Base-by-base conservation (phyloP, 2,888 invertebrate genomes). In the Drosophila pseudotalamancana region DNA sequence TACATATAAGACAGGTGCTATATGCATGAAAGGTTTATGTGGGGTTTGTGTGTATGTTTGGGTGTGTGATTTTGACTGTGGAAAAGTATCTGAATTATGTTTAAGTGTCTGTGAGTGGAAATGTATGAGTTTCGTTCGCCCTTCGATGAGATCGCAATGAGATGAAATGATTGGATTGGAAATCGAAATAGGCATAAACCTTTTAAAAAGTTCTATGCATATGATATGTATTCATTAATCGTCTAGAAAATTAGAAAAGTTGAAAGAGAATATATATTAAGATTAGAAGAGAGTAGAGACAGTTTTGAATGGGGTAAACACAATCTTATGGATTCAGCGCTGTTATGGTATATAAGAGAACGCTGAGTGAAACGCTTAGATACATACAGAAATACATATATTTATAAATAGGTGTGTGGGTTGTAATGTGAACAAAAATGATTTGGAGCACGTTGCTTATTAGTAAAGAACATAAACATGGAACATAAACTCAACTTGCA, bases 181-280 rank as follows among this genome's bases (percentile, higher is more conserved):
- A 23, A n/a, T 32, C 16, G 56, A 64, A 56, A 66, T 64, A 69
- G 73, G 53, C 81, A 65, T 66, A 80, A 80, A 75, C 64, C 76
- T 62, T 83, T 74, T 71, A 49, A 57, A 64, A 72, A 76, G 85
- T 45, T 45, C 31, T 80, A 80, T 84, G 81, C 75, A 69, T 69
- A 78, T 85, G 86, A 80, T 70, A 82, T 81, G 75, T 82, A 77
- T 77, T 87, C 88, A 85, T 89, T 89, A 88, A 80, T 90, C 91
- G 90, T 91, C 90, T 90, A 90, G 89, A 90, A 89, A 89, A 89
- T 89, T 79, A 87, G 90, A 90, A 85, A 79, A 82, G 83, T 83
- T 77, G 73, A 89, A 88, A 89, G 88, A 87, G 89, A 77, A 81
- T 73, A 85, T 69, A 83, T 74, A 77, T 65, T 49, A 19, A 88